A percentile compares a stretch with the other conserved stretches of the same genome.
Conservation (phyloP, 1,140 invertebrate species). For the Cherax destructor region DNA sequence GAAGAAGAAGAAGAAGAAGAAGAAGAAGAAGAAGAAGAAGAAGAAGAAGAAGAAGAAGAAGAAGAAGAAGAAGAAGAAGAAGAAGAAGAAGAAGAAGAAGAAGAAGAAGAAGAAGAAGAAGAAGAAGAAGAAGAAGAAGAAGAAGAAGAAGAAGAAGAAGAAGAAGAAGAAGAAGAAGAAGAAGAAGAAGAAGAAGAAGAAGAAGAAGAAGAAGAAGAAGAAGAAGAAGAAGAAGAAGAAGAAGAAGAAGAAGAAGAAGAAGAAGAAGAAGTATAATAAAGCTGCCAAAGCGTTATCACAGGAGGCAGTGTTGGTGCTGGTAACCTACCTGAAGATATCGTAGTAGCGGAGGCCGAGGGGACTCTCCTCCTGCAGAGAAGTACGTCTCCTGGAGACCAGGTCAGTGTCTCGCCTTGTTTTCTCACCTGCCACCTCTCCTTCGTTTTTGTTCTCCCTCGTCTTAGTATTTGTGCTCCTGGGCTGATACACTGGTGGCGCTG, state of each 20-base stretch:
- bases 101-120: not conserved
- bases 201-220: slow-evolving; percentile 5
- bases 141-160: slow-evolving; percentile 3
- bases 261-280: not conserved
- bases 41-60: not conserved
- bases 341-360: not conserved
- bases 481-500: not conserved
- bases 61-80: not conserved
- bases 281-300: too few species aligned
- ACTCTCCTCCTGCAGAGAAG: not conserved
- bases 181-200: slow-evolving; percentile 9
- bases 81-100: not conserved
- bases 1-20: not conserved
- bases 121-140: not conserved
- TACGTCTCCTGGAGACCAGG: not conserved
- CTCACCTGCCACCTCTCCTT: not conserved
- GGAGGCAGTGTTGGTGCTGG: too few species aligned
- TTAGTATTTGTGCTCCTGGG: not conserved
- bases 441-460: not conserved
- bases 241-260: not conserved
- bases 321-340: not conserved
- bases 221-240: not conserved
- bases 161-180: slow-evolving; percentile 9
- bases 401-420: not conserved
- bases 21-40: not conserved